Percentiles rank a stretch among this genome's conserved stretches.
phyloP scores from a whole-genome alignment of 2,888 invertebrate genomes.

The Drosophila mimetica region DNA sequence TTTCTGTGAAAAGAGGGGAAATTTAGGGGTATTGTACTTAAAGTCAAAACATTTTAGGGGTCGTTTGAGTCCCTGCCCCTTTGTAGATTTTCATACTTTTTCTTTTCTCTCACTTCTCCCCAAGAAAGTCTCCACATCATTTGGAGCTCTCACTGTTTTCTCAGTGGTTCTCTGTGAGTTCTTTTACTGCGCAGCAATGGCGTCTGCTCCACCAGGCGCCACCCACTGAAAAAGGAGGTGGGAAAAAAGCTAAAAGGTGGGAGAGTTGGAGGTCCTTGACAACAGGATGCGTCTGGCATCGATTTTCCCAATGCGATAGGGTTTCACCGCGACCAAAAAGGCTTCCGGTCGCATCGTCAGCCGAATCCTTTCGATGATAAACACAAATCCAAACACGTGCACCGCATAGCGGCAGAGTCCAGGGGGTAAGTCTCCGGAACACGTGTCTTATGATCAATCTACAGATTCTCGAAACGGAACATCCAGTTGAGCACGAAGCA shows the following conservation, averaged over 20 bases:
- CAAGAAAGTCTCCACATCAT: slow-evolving; percentile 27
- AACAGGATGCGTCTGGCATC: slow-evolving; percentile 58
- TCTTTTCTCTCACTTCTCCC: not conserved
- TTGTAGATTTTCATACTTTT: not conserved
- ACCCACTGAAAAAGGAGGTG: slow-evolving; percentile 50
- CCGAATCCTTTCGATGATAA: slow-evolving; percentile 58
- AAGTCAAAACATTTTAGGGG: slow-evolving; percentile 2
- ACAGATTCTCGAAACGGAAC: slow-evolving; percentile 38
- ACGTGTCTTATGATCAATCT: slow-evolving; percentile 67
- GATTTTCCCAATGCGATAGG: slow-evolving; percentile 76
- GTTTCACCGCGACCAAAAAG: slow-evolving; percentile 59
- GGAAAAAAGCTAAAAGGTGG: slow-evolving; percentile 2
- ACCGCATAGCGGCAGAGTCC: slow-evolving; percentile 47
- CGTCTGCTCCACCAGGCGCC: slow-evolving; percentile 53
- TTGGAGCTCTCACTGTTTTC: slow-evolving; percentile 15
- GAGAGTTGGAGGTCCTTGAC: slow-evolving; percentile 3
- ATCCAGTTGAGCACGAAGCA: slow-evolving; percentile 61
- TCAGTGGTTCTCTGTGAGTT: slow-evolving; percentile 29
- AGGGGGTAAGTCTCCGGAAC: slow-evolving; percentile 56
- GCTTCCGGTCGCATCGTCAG: slow-evolving; percentile 55
- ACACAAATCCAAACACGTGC: slow-evolving; percentile 63
- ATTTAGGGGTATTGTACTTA: not conserved
- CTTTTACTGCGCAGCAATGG: slow-evolving; percentile 75
- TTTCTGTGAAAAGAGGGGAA: not conserved
- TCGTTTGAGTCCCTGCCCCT: not conserved